Evolutionary conservation across 2,797 vertebrate genomes (phyloP), one percentile per base, ranked within the genome.

Genomic region (Sparidentex hasta): DNA sequence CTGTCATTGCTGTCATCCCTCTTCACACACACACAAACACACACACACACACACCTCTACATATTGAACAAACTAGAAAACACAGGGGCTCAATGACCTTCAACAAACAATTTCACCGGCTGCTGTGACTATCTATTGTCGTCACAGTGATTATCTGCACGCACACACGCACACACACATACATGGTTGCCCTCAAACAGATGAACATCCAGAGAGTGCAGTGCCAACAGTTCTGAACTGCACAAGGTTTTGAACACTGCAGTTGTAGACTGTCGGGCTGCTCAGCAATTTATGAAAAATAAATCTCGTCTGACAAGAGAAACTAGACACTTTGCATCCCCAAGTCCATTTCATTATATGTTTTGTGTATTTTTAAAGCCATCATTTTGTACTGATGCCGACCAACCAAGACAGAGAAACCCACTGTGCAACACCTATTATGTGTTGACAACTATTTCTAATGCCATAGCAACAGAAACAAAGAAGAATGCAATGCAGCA

Each of bases 61-160:
- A 71, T 65, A 79, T 81, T 81, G 80, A 86, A 81, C 87, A 84
- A 88, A 90, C 83, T 74, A 84, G 87, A 88, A 90, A 88, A 89
- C 74, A 82, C 69, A 80, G 78, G 59, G 74, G 81, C 83, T 85
- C 71, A 66, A 71, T 71, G 87, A 92, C 92, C 92, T 93, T 92
- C 85, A 90, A 52, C 78, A 78, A 66, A 90, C 80, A 90, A 88
- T 80, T 74, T 81, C 52, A 27, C 56, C 16, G 80, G 76, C 83
- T 83, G 86, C 74, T 72, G 72, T 65, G 80, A 71, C 61, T 55
- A 52, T 76, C 88, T 86, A 80, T 90, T 88, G 88, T 90, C 51
- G 56, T 85, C 84, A 79, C 70, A 44, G 65, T 70, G 75, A 88
- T 88, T 56, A 88, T 63, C 50, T 50, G 13, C 4, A 29, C 43